phyloP scores from a whole-genome alignment of 1,140 invertebrate genomes.

The Cydia strobilella region DNA sequence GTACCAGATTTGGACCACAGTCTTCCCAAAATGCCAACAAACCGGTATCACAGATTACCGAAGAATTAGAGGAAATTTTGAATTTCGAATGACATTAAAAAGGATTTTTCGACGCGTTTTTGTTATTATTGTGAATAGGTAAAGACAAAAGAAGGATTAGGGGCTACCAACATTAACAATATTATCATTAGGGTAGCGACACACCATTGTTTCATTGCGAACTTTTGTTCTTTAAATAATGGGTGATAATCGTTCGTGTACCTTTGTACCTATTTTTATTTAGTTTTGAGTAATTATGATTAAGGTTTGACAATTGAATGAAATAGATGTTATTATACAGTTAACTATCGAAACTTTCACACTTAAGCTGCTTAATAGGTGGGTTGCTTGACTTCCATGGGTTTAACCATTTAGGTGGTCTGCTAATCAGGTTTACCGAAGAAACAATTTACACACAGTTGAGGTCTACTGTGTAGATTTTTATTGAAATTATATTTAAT shows the following conservation, averaged over 20 bases:
- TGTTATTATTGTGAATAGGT: slow-evolving; percentile 1
- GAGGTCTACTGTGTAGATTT: too few species aligned
- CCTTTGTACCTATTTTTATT: neutral
- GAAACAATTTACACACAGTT: neutral
- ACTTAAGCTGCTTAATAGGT: neutral
- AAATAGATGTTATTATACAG: neutral
- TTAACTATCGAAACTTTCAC: neutral
- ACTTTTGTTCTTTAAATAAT: slow-evolving; percentile 17
- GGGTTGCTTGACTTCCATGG: neutral
- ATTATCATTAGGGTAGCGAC: slow-evolving; percentile 24
- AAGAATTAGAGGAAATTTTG: neutral
- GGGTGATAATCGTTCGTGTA: neutral
- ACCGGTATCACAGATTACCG: slow-evolving; percentile 7
- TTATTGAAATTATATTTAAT: too few species aligned
- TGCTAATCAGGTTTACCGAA: neutral
- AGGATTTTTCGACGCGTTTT: neutral
- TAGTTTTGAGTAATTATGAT: neutral
- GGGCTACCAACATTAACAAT: slow-evolving; percentile 27
- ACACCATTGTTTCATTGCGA: slow-evolving; percentile 20
- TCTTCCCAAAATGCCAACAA: slow-evolving; percentile 1
- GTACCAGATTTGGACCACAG: slow-evolving; percentile 7
- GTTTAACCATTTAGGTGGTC: slow-evolving; percentile 6
- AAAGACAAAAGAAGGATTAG: slow-evolving; percentile 26
- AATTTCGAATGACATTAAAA: neutral
- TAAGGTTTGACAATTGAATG: neutral